A percentile compares a stretch with the other conserved stretches of the same genome.
These are phyloP conservation scores for Sebastes taczanowskii DNA, from an alignment of 2,797 vertebrate genomes.

Conservation along the genomic window DNA sequence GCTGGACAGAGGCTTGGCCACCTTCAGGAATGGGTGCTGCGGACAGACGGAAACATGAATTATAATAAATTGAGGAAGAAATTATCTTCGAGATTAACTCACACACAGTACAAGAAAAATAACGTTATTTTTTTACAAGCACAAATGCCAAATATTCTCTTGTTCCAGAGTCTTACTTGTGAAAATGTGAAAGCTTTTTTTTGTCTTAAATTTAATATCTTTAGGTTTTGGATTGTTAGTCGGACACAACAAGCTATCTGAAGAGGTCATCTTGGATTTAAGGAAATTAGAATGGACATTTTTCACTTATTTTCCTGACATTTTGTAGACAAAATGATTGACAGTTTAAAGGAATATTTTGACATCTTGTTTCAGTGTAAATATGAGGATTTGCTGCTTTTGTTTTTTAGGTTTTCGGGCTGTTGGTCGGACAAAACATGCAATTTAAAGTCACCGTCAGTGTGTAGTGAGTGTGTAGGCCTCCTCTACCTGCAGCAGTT, in stretches of 20 bases:
- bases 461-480: neutral
- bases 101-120: neutral
- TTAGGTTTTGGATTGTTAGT: neutral
- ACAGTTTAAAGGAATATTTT: neutral
- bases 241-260: neutral
- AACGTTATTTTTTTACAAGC: neutral
- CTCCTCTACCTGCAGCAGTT: slow-evolving; percentile 90
- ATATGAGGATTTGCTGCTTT: neutral
- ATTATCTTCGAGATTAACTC: neutral
- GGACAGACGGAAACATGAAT: neutral
- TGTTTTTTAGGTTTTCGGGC: neutral
- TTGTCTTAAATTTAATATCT: neutral
- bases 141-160: neutral
- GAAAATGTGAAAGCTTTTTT: neutral
- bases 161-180: neutral
- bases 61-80: neutral
- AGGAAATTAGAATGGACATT: neutral
- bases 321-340: neutral
- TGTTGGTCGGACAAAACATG: neutral
- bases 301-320: neutral
- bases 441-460: too few relatives aligned
- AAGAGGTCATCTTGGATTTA: neutral
- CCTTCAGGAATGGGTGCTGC: slow-evolving; percentile 97
- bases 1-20: slow-evolving; percentile 97
- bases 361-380: neutral